Percentiles rank a stretch among this genome's conserved stretches.
phyloP scores from a whole-genome alignment of 2,113 vertebrate species.

The Sylvietta virens region DNA sequence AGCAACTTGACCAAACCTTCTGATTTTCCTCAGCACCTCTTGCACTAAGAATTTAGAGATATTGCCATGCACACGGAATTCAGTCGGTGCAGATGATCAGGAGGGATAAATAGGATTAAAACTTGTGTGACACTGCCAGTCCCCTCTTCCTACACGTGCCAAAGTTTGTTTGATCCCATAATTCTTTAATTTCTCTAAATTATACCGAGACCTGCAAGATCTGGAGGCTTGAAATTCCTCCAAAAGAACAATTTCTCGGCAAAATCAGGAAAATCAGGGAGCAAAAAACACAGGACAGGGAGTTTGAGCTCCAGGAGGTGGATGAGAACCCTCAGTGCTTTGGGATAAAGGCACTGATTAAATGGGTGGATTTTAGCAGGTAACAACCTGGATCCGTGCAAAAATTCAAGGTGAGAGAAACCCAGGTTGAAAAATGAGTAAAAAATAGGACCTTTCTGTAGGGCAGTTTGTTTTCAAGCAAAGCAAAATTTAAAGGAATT shows the following conservation, averaged over 20 bases:
- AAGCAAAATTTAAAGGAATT: background rate
- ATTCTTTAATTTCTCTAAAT: background rate
- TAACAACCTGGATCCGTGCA: background rate
- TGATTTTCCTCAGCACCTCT: background rate
- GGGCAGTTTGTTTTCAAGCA: background rate
- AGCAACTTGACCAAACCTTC: background rate
- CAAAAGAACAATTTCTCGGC: background rate
- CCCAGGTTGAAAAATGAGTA: background rate
- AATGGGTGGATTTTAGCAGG: background rate
- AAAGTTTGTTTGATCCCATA: background rate
- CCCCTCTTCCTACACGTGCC: background rate
- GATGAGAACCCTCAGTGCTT: background rate
- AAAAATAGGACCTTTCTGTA: background rate
- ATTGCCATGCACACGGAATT: background rate
- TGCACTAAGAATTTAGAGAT: background rate
- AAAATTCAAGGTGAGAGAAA: background rate
- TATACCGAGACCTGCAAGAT: background rate
- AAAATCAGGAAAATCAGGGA: background rate
- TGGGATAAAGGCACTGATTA: background rate
- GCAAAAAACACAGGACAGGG: background rate
- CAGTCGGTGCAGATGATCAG: background rate
- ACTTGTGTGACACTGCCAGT: background rate
- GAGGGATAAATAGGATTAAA: background rate
- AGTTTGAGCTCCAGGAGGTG: background rate
- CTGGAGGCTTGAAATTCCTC: background rate